Evolutionary conservation across 2,888 invertebrate species (phyloP), one percentile per base, ranked within the genome.

Genomic region (Microchrysa polita): DNA sequence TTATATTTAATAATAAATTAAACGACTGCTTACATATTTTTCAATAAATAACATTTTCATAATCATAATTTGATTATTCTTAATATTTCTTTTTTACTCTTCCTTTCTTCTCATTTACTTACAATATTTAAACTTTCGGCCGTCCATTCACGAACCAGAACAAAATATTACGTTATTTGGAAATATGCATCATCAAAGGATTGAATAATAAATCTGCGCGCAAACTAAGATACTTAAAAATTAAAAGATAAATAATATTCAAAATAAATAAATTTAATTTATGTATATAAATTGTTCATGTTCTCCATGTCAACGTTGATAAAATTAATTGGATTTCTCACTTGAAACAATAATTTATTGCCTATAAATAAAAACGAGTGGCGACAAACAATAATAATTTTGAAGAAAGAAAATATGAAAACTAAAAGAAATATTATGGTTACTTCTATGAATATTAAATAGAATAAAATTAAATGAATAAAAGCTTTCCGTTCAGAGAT

Each of bases 1-100:
- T 69, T 69, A 69, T 55, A 5, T 69, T 69, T 55, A 69, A 69
- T 69, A 69, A 69, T 65, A 65, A 65, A 65, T 65, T 65, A 65
- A 65, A 65, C 65, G 65, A 65, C 65, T 65, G 65, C 65, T 65
- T 65, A 65, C 65, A 65, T 65, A 65, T 20, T 48, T 44, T 65
- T 65, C 65, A 65, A 65, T 65, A 65, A 65, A 65, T 65, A 65
- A 65, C 65, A 48, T 48, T 20, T 34, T 61, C 61, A 16, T 61
- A 12, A 40, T 61, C 61, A n/a, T n/a, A 42, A 40, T 61, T 65
- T 20, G 34, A 65, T 65, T 44, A 65, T 48, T 63, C 23, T 42
- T 44, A 10, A 42, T 18, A n/a, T 61, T 18, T 40, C 16, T 34
- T 53, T 16, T 20, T 55, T 52, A 52, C 52, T 55, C 55, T 16